Base-by-base conservation (phyloP, 1,140 invertebrate species). In the Cydia pomonella region DNA sequence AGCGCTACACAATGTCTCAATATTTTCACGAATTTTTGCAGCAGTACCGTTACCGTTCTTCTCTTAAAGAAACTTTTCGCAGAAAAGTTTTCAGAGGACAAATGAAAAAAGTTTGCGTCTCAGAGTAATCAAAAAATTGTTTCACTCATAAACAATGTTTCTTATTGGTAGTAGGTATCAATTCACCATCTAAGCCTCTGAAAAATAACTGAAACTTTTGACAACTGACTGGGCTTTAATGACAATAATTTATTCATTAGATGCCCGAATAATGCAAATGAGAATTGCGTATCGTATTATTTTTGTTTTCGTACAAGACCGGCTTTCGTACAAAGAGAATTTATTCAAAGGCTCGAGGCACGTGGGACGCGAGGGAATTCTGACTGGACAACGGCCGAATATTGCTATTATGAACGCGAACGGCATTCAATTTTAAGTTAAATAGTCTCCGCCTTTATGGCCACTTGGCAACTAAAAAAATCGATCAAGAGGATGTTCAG, bases 261-360 rank as follows among this genome's bases (percentile, higher is more conserved):
- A 23, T 59, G 21, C 16, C 53, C 53, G 1, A 3, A 59, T 7
- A 59, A 59, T 59, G 53, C 1, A 23, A 59, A 59, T 59, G 21
- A 23, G 18, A 1, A 21, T 59, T 59, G 23, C 53, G 21, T 59
- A 64, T 27, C 12, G 29, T 18, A 66, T 69, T 73, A 59, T 62
- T 33, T 62, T 71, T 73, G 33, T 63, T 76, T 73, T 16, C 23
- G 62, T n/a, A 71, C 62, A 33, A 21, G 64, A 29, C 7, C 27
- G 29, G 33, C 13, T 3, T 27, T 33, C 27, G 13, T 66, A 66
- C 13, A 59, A n/a, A 74, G 62, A 77, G 75, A 82, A 80, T 80
- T 79, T 79, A 80, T 80, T 80, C 73, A 77, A 79, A 66, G 77
- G 66, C 73, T 66, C 64, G 25, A 72, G 77, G 27, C 44, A 72